Evolutionary conservation across 2,888 invertebrate genomes (phyloP).

Genomic region (Silvanus unidentatus): DNA sequence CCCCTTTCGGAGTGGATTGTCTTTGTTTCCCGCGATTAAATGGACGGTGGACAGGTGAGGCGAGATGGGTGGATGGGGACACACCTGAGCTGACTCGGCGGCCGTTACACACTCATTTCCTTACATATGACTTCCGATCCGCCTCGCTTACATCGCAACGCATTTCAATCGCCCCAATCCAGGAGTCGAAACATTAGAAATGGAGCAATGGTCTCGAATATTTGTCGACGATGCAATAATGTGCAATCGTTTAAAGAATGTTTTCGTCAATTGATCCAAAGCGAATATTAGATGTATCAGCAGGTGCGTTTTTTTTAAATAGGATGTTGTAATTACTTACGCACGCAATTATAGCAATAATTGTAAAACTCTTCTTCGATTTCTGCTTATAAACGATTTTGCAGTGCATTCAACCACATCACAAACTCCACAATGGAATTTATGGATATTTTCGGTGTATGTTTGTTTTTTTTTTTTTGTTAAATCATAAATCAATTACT

Average conservation of each 20-base stretch:
- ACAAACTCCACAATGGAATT: background rate
- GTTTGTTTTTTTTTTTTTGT: too few relatives aligned
- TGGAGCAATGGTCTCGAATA: too few relatives aligned
- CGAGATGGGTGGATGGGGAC: slow-evolving; percentile 31
- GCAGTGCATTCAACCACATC: slow-evolving; percentile 27
- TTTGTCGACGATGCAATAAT: background rate
- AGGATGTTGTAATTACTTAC: slow-evolving; percentile 21
- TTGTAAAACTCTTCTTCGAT: slow-evolving; percentile 26
- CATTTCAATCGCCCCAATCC: background rate
- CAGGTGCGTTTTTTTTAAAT: slow-evolving; percentile 4
- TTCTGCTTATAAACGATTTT: slow-evolving; percentile 28
- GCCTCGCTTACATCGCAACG: slow-evolving; percentile 32
- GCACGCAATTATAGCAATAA: slow-evolving; percentile 17
- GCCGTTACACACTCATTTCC: slow-evolving; percentile 44
- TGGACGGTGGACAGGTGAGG: slow-evolving; percentile 9
- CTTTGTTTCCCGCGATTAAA: slow-evolving; percentile 2
- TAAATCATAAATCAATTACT: too few relatives aligned
- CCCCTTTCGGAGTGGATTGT: background rate
- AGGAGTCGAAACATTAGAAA: too few relatives aligned
- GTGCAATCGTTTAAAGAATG: too few relatives aligned
- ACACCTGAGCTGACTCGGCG: slow-evolving; percentile 43
- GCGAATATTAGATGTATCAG: too few relatives aligned
- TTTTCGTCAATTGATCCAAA: too few relatives aligned
- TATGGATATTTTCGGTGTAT: too few relatives aligned
- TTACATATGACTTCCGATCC: slow-evolving; percentile 45